Evolutionary conservation across 1,140 invertebrate species (phyloP), one percentile per base, ranked within the genome.

Genomic region (Drosophila bocqueti): DNA sequence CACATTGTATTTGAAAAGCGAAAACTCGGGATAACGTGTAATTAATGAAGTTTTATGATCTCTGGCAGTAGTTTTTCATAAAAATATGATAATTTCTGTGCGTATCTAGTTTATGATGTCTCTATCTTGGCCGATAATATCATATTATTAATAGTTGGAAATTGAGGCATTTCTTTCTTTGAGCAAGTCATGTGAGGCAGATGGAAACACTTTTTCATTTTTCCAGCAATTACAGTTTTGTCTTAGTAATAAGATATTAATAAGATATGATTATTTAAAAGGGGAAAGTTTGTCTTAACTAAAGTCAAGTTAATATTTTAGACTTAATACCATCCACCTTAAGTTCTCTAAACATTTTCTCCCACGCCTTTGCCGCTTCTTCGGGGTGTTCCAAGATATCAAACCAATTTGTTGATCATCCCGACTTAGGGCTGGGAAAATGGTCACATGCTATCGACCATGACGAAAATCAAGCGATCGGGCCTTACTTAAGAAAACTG

Each of bases 41-140:
- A 87, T 87, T 87, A 87, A 87, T 87, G 84, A 78, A 81, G 40
- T 83, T 76, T 76, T 54, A 36, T 49, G 65, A 84, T 83, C 76
- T 67, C 43, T 60, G 36, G 52, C 43, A 34, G 49, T 67, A 57
- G n/a, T 57, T 40, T 57, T 21, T 58, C 29, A 69, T 62, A 49
- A 63, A 76, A 60, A 54, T 69, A 83, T 89, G 71, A 89, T 86
- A 79, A 86, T 85, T 77, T 68, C 59, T 46, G 24, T 1, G 69
- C 54, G 18, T 71, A 72, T 73, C 67, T 73, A 24, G 45, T 59
- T 72, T 62, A 65, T 60, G 46, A 79, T 34, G 81, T 83, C 83
- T 89, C 71, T 83, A 86, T 86, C 63, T 72, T 40, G 36, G n/a
- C 58, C 42, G 58, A 55, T 75, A 57, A 50, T 75, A 46, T 31